Conservation (phyloP, 1,140 invertebrate genomes). For the Drosophila rufa region DNA sequence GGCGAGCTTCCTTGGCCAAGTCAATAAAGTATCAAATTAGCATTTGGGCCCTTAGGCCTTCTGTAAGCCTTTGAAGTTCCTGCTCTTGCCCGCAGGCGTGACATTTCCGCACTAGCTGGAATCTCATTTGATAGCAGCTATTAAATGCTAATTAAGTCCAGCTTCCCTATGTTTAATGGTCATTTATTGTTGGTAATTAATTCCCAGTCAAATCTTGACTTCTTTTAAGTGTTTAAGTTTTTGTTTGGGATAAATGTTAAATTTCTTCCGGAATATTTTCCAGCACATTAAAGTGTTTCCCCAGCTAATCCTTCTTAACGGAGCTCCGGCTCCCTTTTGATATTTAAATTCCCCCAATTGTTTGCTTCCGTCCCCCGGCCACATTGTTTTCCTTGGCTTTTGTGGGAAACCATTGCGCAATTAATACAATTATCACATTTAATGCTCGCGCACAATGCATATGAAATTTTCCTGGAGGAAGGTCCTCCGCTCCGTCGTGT, state of each 20-base stretch:
- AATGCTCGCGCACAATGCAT: slow-evolving; percentile 69
- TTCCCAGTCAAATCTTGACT: background rate
- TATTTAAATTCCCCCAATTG: slow-evolving; percentile 28
- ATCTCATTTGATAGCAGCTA: slow-evolving; percentile 19
- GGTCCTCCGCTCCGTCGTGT: slow-evolving; percentile 14
- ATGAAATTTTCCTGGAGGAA: slow-evolving; percentile 58
- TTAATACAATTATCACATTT: slow-evolving; percentile 79
- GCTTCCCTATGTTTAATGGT: slow-evolving; percentile 4
- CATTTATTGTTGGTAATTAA: slow-evolving; percentile 25
- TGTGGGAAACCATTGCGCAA: slow-evolving; percentile 59
- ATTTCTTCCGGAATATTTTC: background rate
- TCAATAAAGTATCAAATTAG: slow-evolving; percentile 77
- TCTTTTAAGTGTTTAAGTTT: background rate
- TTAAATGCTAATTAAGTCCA: slow-evolving; percentile 48
- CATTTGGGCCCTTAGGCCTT: slow-evolving; percentile 47
- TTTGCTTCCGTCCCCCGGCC: slow-evolving; percentile 9
- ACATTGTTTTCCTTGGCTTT: slow-evolving; percentile 49
- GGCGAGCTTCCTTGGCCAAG: slow-evolving; percentile 23
- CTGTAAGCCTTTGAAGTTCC: slow-evolving; percentile 53
- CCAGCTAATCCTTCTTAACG: slow-evolving; percentile 1
- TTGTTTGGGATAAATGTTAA: background rate
- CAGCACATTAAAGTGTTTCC: slow-evolving; percentile 1
- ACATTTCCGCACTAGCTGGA: slow-evolving; percentile 26
- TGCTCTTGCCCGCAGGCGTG: slow-evolving; percentile 6
- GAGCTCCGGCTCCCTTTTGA: background rate